phyloP scores from a whole-genome alignment of 2,888 invertebrate genomes.

The Agrochola litura region DNA sequence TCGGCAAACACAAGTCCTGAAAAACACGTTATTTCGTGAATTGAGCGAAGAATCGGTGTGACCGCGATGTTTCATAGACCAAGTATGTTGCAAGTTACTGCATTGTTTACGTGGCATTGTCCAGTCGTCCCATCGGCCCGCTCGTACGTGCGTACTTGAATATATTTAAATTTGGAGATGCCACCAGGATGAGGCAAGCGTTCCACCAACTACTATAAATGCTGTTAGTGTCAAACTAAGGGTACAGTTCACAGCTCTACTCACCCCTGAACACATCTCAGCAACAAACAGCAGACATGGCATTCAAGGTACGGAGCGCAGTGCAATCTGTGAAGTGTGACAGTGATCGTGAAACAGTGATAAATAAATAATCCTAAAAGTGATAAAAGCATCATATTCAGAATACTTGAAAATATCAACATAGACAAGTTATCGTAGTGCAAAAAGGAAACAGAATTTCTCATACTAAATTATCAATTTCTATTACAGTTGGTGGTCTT shows the following conservation, averaged over 20 bases:
- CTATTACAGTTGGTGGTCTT: slow-evolving; percentile 83
- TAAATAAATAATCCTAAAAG: slow-evolving; percentile 44
- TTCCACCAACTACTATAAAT: slow-evolving; percentile 84
- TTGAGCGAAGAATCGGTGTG: slow-evolving; percentile 81
- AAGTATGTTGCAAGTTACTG: slow-evolving; percentile 85
- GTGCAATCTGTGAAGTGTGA: slow-evolving; percentile 76
- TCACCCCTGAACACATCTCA: slow-evolving; percentile 84
- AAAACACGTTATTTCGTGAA: slow-evolving; percentile 77
- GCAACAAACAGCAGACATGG: slow-evolving; percentile 80
- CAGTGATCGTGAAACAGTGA: slow-evolving; percentile 67
- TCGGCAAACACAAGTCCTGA: slow-evolving; percentile 66
- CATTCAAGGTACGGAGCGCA: slow-evolving; percentile 85
- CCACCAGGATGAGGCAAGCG: slow-evolving; percentile 88
- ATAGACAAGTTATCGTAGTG: slow-evolving; percentile 1
- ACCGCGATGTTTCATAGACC: slow-evolving; percentile 84
- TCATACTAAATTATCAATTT: slow-evolving; percentile 27
- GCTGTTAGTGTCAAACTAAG: slow-evolving; percentile 80
- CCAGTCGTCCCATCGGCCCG: slow-evolving; percentile 82
- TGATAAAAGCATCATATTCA: slow-evolving; percentile 30
- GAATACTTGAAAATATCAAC: background rate
- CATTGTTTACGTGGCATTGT: slow-evolving; percentile 89
- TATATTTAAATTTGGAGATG: slow-evolving; percentile 91
- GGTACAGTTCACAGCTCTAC: slow-evolving; percentile 85
- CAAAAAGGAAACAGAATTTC: slow-evolving; percentile 5
- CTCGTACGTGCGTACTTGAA: slow-evolving; percentile 90